Base-by-base conservation (phyloP, 1,140 invertebrate species). In the Aphelenchoides fujianensis region DNA sequence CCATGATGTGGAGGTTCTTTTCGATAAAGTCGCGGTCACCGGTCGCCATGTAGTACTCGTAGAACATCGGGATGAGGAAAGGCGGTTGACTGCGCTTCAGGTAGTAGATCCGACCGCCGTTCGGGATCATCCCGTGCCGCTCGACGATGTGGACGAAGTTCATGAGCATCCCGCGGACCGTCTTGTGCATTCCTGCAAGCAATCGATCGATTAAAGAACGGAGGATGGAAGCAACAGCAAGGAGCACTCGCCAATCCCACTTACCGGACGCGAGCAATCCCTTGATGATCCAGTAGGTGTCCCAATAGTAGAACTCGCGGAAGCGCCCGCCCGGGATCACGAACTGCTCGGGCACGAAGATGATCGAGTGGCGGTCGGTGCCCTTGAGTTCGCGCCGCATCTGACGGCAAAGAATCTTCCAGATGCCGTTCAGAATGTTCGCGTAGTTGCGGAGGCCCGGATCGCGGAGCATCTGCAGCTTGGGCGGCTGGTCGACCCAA, bases 211-310 rank as follows among this genome's bases (percentile, higher is more conserved):
- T 69, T 19, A 27, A 5, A 69, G 5, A 7, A 5, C 16, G 67
- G 67, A 16, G 23, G 61, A 16, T 16, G n/a, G n/a, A n/a, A 52
- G 41, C 9, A n/a, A 72, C 76, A 70, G 3, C n/a, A 70, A 16
- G 3, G 27, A 12, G 16, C 34, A 70, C n/a, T n/a, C n/a, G n/a
- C n/a, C 68, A 1, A 9, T 35, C 34, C 69, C n/a, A n/a, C n/a
- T n/a, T 31, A 70, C 69, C 91, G 0, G 91, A 93, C 0, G 91
- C 82, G 0, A 95, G 83, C 0, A 95, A 86, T 0, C 92, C 92
- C 72, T 91, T 90, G 41, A 95, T 87, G 35, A 95, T 93, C 93
- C 93, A 95, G 82, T 93, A 95, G 0, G 93, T 92, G 80, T 95
- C 93, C 93, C 77, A 79, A 84, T 95, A 95, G 84, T 94, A 96